These are phyloP conservation scores for Conus betulinus DNA, from an alignment of 1,140 invertebrate genomes.

Conservation along the genomic window DNA sequence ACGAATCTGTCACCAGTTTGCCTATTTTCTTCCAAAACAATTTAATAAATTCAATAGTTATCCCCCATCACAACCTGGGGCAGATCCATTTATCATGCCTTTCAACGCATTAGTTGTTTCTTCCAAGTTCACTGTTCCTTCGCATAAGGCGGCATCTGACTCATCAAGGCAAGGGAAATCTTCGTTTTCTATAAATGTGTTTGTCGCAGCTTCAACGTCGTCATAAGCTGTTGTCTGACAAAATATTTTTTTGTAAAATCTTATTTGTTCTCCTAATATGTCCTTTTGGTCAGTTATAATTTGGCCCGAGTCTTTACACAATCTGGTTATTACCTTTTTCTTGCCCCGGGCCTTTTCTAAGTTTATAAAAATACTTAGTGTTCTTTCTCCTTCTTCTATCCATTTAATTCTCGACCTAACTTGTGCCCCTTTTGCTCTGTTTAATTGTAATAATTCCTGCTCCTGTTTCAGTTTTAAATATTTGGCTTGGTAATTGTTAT, in stretches of 20 bases:
- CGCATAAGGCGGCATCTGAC: neutral
- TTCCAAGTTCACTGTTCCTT: neutral
- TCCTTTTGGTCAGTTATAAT: neutral
- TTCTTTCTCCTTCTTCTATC: neutral
- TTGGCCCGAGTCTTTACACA: neutral
- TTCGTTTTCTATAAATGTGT: neutral
- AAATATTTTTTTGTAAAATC: neutral
- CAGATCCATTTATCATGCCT: neutral
- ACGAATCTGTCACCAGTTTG: neutral
- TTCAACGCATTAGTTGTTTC: neutral
- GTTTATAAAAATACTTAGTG: neutral
- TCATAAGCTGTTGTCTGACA: neutral
- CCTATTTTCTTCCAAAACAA: neutral
- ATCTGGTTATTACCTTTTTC: neutral
- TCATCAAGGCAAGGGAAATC: neutral
- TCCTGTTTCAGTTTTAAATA: neutral
- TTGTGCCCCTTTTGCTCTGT: neutral
- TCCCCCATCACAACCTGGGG: neutral
- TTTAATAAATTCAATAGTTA: neutral
- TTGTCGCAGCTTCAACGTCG: too few relatives aligned
- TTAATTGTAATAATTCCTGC: neutral
- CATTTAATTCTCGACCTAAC: neutral
- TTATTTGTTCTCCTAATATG: neutral
- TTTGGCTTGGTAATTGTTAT: neutral
- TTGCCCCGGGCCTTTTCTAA: neutral